phyloP scores from a whole-genome alignment of 64 coral and sea anemone genomes.

The Porites lutea region DNA sequence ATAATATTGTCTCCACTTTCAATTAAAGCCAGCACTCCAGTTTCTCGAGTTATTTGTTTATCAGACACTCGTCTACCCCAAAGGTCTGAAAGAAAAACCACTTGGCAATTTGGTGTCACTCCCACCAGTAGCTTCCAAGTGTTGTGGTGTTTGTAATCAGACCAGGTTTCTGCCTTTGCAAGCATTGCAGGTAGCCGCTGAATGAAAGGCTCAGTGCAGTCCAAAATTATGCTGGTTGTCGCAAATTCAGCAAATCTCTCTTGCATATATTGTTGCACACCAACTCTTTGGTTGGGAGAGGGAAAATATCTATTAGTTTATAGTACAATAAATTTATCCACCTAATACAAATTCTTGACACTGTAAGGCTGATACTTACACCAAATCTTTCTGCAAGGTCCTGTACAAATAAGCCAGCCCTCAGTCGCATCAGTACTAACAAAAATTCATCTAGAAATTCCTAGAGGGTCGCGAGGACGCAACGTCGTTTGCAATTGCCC shows the following conservation, averaged over 20 bases:
- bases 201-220: constrained; percentile 40
- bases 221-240: constrained; percentile 54
- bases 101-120: constrained; percentile 43
- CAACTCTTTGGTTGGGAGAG: constrained; percentile 19
- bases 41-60: constrained; percentile 15
- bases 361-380: constrained; percentile 20
- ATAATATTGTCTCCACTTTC: constrained; percentile 43
- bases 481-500: no score
- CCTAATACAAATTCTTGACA: constrained; percentile 13
- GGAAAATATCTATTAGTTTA: constrained; percentile 1
- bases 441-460: constrained; percentile 27
- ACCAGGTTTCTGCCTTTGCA: background rate
- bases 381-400: constrained; percentile 52
- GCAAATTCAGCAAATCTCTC: constrained; percentile 25
- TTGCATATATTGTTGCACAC: constrained; percentile 16
- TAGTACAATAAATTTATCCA: constrained; percentile 56
- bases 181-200: constrained; percentile 32
- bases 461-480: constrained; percentile 33
- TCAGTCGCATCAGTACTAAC: constrained; percentile 40
- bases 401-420: constrained; percentile 37
- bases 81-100: constrained; percentile 38
- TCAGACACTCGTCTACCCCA: constrained; percentile 21
- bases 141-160: constrained; percentile 40
- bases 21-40: constrained; percentile 23
- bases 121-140: constrained; percentile 32